phyloP scores from a whole-genome alignment of 1,140 invertebrate genomes.

The Papilio xuthus region DNA sequence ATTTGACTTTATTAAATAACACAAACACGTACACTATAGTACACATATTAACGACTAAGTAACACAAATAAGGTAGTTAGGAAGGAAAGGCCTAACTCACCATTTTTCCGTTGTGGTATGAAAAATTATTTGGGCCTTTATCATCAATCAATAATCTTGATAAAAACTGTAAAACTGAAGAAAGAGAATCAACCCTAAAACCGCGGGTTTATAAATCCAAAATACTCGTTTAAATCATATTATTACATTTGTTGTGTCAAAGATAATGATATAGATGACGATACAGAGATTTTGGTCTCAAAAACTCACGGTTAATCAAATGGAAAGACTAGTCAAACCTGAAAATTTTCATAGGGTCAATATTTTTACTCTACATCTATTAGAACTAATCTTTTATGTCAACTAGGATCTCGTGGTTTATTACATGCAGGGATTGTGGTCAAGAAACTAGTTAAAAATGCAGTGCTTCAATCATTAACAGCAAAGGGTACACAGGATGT shows the following conservation, averaged over 20 bases:
- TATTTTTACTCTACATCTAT: background rate
- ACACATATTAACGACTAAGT: background rate
- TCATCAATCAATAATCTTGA: too few relatives aligned
- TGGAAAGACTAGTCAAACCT: too few relatives aligned
- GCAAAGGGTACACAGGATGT: conserved; percentile 11
- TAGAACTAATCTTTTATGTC: background rate
- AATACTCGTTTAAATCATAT: too few relatives aligned
- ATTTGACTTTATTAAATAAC: background rate
- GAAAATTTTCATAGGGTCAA: background rate
- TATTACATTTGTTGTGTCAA: too few relatives aligned
- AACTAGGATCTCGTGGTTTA: conserved; percentile 18
- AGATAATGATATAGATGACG: too few relatives aligned
- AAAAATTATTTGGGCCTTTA: too few relatives aligned
- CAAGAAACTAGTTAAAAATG: background rate
- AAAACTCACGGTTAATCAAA: too few relatives aligned
- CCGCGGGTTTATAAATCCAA: too few relatives aligned
- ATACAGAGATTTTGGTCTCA: too few relatives aligned
- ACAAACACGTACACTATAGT: background rate
- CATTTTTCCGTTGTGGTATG: background rate
- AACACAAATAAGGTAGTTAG: background rate
- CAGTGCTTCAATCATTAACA: conserved; percentile 20
- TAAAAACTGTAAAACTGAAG: too few relatives aligned
- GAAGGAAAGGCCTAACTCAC: background rate
- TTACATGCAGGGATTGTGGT: background rate
- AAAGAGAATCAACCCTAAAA: too few relatives aligned